A percentile compares a stretch with the other conserved stretches of the same genome.
phyloP scores from a whole-genome alignment of 64 coral and sea anemone species.

The Dendrophyllia cribrosa region DNA sequence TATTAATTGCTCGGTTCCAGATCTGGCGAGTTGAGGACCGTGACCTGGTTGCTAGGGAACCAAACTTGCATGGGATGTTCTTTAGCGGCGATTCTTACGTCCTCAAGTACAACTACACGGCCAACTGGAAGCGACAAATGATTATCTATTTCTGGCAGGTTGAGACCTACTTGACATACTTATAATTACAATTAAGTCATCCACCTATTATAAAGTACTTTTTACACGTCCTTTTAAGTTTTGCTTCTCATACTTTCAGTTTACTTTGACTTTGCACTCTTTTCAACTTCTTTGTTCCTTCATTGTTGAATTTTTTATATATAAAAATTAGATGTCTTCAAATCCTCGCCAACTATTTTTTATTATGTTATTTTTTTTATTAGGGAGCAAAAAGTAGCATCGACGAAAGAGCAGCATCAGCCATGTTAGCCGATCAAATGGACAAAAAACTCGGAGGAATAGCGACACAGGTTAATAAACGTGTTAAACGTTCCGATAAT shows the following conservation, averaged over 20 bases:
- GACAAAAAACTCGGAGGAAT: slow-evolving; percentile 87
- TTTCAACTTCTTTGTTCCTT: too few species aligned
- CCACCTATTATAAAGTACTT: too few species aligned
- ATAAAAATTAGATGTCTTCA: too few species aligned
- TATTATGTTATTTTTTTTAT: neutral
- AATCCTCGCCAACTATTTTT: too few species aligned
- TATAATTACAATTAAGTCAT: too few species aligned
- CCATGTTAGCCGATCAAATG: slow-evolving; percentile 89
- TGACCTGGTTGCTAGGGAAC: slow-evolving; percentile 42
- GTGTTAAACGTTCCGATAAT: neutral
- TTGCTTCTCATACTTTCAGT: too few species aligned
- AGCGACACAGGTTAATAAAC: slow-evolving; percentile 74
- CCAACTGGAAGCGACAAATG: slow-evolving; percentile 62
- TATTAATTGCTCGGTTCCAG: slow-evolving; percentile 11
- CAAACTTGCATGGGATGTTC: slow-evolving; percentile 69
- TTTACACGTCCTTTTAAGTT: too few species aligned
- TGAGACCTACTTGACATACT: neutral
- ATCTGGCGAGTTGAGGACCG: slow-evolving; percentile 92
- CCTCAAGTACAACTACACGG: slow-evolving; percentile 78
- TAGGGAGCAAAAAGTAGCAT: slow-evolving; percentile 88
- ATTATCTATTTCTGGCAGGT: slow-evolving; percentile 99
- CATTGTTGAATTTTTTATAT: too few species aligned
- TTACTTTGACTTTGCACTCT: too few species aligned
- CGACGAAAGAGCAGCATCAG: slow-evolving; percentile 85
- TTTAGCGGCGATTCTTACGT: slow-evolving; percentile 92